These are phyloP conservation scores for Sebastes umbrosus DNA, from an alignment of 2,797 vertebrate genomes.

Conservation along the genomic window DNA sequence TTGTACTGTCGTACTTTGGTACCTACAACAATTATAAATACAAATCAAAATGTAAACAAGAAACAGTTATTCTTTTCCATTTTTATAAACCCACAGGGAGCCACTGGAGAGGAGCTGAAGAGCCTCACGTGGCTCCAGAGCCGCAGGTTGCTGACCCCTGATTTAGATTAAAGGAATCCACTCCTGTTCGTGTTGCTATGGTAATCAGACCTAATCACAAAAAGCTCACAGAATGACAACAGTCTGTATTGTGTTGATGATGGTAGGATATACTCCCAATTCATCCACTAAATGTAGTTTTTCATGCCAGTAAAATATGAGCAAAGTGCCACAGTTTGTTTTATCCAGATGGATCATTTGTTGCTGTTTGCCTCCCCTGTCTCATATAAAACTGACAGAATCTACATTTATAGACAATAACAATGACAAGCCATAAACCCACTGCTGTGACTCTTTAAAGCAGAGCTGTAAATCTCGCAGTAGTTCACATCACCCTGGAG, in stretches of 20 bases:
- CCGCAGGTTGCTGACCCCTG: no score
- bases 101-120: no score
- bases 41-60: no score
- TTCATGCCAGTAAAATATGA: not conserved
- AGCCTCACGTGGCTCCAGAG: fast-evolving
- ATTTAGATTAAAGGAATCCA: not conserved
- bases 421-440: not conserved
- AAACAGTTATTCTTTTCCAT: no score
- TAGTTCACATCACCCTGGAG: conserved; percentile 60
- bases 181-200: not conserved
- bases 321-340: not conserved
- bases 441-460: conserved; percentile 57
- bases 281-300: not conserved
- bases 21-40: no score
- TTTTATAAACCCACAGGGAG: no score
- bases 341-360: not conserved
- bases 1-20: no score
- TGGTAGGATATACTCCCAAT: not conserved
- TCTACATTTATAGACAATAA: not conserved
- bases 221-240: not conserved
- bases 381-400: not conserved
- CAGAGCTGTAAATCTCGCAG: conserved; percentile 43
- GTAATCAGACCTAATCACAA: not conserved
- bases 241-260: not conserved
- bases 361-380: not conserved